Percentiles rank a stretch among this genome's conserved stretches.
These are phyloP conservation scores for Pristionchus maxplancki DNA, from an alignment of 2,888 invertebrate genomes.

Conservation along the genomic window DNA sequence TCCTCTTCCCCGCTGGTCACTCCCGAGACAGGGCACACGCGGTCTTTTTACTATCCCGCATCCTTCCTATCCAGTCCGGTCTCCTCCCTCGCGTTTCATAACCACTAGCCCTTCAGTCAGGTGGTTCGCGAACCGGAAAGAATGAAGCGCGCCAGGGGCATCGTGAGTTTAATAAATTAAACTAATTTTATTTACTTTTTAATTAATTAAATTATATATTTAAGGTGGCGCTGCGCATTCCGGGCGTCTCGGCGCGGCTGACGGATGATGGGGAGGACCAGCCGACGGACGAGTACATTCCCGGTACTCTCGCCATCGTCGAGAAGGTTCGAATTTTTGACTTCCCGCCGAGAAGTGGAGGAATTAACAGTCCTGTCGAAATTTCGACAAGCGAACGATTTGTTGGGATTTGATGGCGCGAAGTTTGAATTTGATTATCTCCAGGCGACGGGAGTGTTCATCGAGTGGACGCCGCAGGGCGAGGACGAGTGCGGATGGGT, in stretches of 20 bases:
- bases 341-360: neutral
- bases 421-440: neutral
- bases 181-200: neutral
- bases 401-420: neutral
- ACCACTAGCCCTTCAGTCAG: neutral
- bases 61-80: neutral
- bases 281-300: conserved; percentile 56
- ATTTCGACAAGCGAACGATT: neutral
- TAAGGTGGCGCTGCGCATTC: conserved; percentile 57
- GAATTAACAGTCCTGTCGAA: neutral
- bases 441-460: conserved; percentile 71
- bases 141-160: conserved; percentile 21
- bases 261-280: conserved; percentile 54
- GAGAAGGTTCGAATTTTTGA: conserved; percentile 66
- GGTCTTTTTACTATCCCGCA: conserved; percentile 6
- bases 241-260: conserved; percentile 62
- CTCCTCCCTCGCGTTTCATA: conserved; percentile 4
- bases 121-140: neutral
- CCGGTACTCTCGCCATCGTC: conserved; percentile 66
- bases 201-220: conserved; percentile 12
- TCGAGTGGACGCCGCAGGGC: conserved; percentile 74
- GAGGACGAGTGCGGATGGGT: conserved; percentile 66
- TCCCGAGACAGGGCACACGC: neutral
- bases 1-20: neutral
- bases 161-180: neutral